Base-by-base conservation (phyloP, 2,113 vertebrate genomes). In the Xiphophorus hellerii region DNA sequence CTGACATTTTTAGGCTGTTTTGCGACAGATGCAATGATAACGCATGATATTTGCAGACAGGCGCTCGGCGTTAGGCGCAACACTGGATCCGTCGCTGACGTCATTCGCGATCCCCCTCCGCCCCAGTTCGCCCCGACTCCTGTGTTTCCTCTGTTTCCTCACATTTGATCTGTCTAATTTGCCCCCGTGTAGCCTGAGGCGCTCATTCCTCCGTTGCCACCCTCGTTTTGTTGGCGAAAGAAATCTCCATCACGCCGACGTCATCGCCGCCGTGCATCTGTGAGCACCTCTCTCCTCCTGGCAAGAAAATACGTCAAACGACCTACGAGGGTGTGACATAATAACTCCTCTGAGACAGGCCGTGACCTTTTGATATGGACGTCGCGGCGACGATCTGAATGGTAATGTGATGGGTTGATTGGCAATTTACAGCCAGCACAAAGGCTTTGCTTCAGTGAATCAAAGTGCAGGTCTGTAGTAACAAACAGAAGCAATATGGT, bases 361-460 rank as follows among this genome's bases (percentile, higher is more conserved):
- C 72, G 0, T 31, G 74, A 81, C 84, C 88, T 76, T 61, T 20
- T 73, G 25, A 22, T 69, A 22, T 73, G 17, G 61, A 58, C 80
- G 35, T 37, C 25, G 35, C 51, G 10, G 44, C 75, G 74, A 71
- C 83, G 58, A 71, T 90, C 83, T 81, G 72, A 86, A 91, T 85
- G 81, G 66, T 74, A 87, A 83, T 69, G 74, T 84, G 85, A 80
- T 82, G 48, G 81, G 62, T 39, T 77, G 85, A 90, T 89, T 86
- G 84, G 69, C 84, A 90, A 84, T 92, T 88, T 90, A 66, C 61
- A 51, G 84, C 75, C 62, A 76, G 69, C 82, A 87, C 58, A 84
- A 39, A 81, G 71, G 33, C 69, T 31, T 30, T 2, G 31, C 62
- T 35, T 29, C 68, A 8, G 60, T 61, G 27, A 86, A 78, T 81